Base-by-base conservation (phyloP, 37 sponge, comb jelly and placozoan species). In the Theonella swinhoei region DNA sequence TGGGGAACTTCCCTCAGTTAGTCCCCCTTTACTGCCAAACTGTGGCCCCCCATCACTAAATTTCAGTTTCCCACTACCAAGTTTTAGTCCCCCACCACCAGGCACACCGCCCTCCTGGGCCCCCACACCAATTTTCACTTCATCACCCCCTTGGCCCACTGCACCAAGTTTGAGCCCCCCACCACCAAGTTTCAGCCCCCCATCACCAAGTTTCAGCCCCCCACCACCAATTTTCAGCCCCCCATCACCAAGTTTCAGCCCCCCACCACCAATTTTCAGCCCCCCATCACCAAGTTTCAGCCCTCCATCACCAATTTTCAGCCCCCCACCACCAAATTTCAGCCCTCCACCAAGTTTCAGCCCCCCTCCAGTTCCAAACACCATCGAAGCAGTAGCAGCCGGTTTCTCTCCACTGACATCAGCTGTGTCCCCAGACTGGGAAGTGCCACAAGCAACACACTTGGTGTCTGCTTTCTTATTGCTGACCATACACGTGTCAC, bases 401-500 rank as follows among this genome's bases (percentile, higher is more conserved):
- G 4, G 47, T 59, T 7, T 14, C 54, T 47, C 11, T 47, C 14
- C 11, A 7, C 54, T 14, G n/a, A n/a, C n/a, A n/a, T n/a, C n/a
- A n/a, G n/a, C n/a, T 47, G 54, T 17, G 11, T 17, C 19, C 33
- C 84, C 79, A 47, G 87, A 76, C 60, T 30, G 85, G 1, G 47
- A 29, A 23, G 80, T 70, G 14, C 42, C 42, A 64, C 94, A 93
- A 1, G 87, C 87, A 17, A 81, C 70, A 82, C 94, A 93, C 64
- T 62, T 47, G 31, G 0, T 28, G 19, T 35, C 64, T 3, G 37
- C 66, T 2, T 78, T 22, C 41, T 74, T 73, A 72, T 89, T 89
- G 66, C 30, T 68, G 32, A 93, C 39, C 65, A 94, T 54, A 77
- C 94, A 94, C 24, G 74, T 80, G 71, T 60, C 75, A 78, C 90